phyloP scores from a whole-genome alignment of 2,888 invertebrate genomes.

The Dendrolimus pini region DNA sequence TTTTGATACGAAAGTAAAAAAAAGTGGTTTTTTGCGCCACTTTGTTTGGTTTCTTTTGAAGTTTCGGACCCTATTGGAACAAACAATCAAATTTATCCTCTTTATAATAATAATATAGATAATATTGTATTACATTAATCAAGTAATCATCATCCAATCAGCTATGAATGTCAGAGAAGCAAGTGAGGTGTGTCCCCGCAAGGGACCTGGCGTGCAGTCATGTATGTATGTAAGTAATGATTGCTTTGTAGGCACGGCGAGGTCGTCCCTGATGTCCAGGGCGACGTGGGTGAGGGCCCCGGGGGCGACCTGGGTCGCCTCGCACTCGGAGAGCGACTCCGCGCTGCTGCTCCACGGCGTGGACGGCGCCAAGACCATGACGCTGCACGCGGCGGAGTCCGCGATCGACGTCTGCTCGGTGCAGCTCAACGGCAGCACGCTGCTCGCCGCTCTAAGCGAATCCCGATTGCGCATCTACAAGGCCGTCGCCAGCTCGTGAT shows the following conservation, averaged over 20 bases:
- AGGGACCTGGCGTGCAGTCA: too few species aligned
- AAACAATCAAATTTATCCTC: too few species aligned
- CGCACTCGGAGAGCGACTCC: slow-evolving; percentile 85
- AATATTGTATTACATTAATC: too few species aligned
- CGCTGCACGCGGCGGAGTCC: slow-evolving; percentile 79
- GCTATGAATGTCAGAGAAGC: too few species aligned
- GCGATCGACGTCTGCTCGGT: slow-evolving; percentile 82
- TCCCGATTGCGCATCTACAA: slow-evolving; percentile 81
- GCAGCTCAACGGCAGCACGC: slow-evolving; percentile 64
- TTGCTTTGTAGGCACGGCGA: slow-evolving; percentile 63
- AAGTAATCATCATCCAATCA: too few species aligned
- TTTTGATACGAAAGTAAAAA: too few species aligned
- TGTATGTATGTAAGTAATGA: too few species aligned
- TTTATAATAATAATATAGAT: too few species aligned
- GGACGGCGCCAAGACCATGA: slow-evolving; percentile 58
- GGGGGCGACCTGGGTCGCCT: slow-evolving; percentile 80
- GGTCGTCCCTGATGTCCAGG: slow-evolving; percentile 81
- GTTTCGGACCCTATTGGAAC: too few species aligned
- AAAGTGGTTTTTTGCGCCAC: too few species aligned
- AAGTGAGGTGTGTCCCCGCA: too few species aligned
- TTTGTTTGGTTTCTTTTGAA: too few species aligned
- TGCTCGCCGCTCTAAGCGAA: slow-evolving; percentile 81
- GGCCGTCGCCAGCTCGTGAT: slow-evolving; percentile 26
- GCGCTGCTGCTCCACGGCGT: slow-evolving; percentile 80
- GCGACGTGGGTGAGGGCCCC: slow-evolving; percentile 78